Evolutionary conservation across 2,113 vertebrate species (phyloP), one percentile per base, ranked within the genome.

Genomic region (Panthera tigris): DNA sequence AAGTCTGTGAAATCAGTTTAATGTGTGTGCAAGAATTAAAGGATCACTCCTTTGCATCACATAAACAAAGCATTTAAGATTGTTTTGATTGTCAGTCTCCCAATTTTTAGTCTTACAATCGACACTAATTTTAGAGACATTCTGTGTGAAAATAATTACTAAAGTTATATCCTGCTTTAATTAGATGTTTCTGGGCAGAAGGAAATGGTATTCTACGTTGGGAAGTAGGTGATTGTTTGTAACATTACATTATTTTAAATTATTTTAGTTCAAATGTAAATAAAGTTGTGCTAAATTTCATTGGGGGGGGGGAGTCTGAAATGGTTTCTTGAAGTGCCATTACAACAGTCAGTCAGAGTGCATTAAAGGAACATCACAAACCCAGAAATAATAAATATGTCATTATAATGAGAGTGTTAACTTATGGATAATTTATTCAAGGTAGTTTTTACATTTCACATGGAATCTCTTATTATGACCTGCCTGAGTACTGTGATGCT

Each of bases 281-380:
- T 87, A 89, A 98, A 92, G 92, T 1, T 1, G 39, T n/a, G 93
- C 94, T 98, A 98, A 78, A 98, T 98, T 98, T 89, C 74, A 68
- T 39, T 29, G 36, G 27, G n/a, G 10, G 27, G 78, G 31, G 39
- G 96, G 91, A 89, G 95, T 91, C 57, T 89, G 31, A 97, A 95
- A 95, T 23, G 87, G 66, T 89, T 98, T 98, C 97, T 98, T 98
- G 98, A 98, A 96, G 91, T 90, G 94, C 45, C 97, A 84, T 92
- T 69, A 74, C 95, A 97, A 97, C 74, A 98, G 97, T 98, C 98
- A 98, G 98, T 98, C 98, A 98, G 98, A 80, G 94, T 45, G 73
- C 93, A 97, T 84, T 15, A 5, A 41, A 97, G 97, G 76, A 95
- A 95, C 97, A 90, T 97, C 86, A 95, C 69, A 94, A 95, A 94